phyloP scores from a whole-genome alignment of 2,888 invertebrate species.

The Thereva unica region DNA sequence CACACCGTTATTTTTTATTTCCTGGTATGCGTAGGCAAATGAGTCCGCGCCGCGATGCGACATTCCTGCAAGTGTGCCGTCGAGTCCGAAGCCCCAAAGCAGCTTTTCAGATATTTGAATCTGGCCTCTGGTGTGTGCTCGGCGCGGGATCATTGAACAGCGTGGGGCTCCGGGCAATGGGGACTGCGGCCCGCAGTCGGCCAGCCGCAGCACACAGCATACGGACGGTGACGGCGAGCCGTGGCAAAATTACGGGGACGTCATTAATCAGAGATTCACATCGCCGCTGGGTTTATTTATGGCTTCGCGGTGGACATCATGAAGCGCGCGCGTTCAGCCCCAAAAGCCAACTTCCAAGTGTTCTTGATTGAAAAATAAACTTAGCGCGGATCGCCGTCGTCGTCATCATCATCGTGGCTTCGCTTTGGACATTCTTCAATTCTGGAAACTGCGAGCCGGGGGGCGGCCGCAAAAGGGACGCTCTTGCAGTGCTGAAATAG shows the following conservation, averaged over 20 bases:
- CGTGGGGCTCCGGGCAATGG: background rate
- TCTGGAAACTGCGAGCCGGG: too few species aligned
- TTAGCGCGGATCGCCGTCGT: background rate
- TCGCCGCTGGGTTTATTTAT: conserved; percentile 34
- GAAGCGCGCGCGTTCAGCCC: too few species aligned
- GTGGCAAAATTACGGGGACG: conserved; percentile 28
- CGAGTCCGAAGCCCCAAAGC: too few species aligned
- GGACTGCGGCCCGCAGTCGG: background rate
- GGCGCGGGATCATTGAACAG: too few species aligned
- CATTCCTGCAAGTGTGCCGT: too few species aligned
- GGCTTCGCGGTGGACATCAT: conserved; percentile 22
- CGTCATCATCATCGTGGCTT: background rate
- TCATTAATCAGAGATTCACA: conserved; percentile 36
- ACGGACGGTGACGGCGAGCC: background rate
- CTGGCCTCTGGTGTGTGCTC: too few species aligned
- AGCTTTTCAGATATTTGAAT: too few species aligned
- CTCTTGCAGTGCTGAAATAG: too few species aligned
- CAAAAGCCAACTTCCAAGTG: conserved; percentile 5
- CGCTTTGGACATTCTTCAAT: background rate
- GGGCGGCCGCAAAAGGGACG: too few species aligned
- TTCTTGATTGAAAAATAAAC: conserved; percentile 35
- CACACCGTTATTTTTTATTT: too few species aligned
- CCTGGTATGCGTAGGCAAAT: too few species aligned
- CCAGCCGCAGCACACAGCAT: background rate
- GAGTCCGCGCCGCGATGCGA: too few species aligned